Conservation (phyloP, 2,113 vertebrate species). For the Nothobranchius kuhntae region DNA sequence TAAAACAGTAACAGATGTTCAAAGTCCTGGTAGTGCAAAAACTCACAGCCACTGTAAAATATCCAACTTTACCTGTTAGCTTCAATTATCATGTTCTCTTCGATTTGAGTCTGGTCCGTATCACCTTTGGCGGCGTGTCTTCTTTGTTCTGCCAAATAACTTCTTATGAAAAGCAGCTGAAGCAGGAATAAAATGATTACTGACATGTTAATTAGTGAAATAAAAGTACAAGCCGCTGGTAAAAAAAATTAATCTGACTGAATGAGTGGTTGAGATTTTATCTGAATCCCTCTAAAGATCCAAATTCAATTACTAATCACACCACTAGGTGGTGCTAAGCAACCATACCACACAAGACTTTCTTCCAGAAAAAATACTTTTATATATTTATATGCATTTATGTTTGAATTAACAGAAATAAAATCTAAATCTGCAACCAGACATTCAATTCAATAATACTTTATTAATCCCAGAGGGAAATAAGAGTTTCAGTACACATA, state of each 20-base stretch:
- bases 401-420: no score
- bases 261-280: not conserved
- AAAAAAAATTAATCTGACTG: not conserved
- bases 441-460: no score
- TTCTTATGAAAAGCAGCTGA: conserved; percentile 88
- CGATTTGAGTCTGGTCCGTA: conserved; percentile 72
- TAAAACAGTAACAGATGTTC: not conserved
- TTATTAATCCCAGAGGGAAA: no score
- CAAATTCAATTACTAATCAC: not conserved
- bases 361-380: not conserved
- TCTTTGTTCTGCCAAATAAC: conserved; percentile 81
- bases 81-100: conserved; percentile 86
- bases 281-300: not conserved
- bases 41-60: not conserved
- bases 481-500: no score
- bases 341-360: not conserved
- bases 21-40: not conserved
- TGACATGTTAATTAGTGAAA: not conserved
- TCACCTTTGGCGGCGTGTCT: not conserved
- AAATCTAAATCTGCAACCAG: no score
- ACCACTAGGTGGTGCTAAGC: conserved; percentile 57
- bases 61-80: conserved; percentile 75
- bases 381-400: not conserved
- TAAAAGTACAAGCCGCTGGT: not conserved
- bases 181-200: not conserved